Conservation (phyloP, 2,113 vertebrate genomes). For the Sorex araneus region DNA sequence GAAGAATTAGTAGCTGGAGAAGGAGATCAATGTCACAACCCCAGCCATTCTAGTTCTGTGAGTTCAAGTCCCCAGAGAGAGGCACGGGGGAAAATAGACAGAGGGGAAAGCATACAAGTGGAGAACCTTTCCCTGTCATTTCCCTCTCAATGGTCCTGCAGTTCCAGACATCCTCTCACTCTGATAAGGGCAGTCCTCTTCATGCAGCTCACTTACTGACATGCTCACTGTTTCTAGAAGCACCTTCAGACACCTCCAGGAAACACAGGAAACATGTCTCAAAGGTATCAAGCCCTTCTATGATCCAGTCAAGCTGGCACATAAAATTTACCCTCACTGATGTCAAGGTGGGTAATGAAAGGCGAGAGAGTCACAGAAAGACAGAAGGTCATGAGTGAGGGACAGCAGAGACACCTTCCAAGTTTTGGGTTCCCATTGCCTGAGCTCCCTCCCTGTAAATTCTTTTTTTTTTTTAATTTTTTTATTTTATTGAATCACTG, state of each 20-base stretch:
- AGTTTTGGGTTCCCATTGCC: background rate
- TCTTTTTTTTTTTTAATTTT: too few species aligned
- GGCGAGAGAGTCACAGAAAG: background rate
- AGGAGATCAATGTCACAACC: background rate
- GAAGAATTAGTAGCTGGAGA: background rate
- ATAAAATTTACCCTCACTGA: background rate
- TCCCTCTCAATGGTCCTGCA: too few species aligned
- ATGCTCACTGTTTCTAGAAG: background rate
- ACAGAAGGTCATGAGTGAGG: background rate
- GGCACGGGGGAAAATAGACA: background rate
- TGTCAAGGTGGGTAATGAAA: conserved; percentile 14
- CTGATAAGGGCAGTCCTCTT: background rate
- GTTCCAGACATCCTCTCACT: too few species aligned
- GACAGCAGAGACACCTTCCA: background rate
- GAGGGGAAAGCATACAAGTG: background rate
- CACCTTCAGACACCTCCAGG: background rate
- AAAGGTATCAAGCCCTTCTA: background rate
- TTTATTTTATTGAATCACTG: too few species aligned
- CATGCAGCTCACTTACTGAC: background rate
- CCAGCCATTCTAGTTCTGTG: background rate
- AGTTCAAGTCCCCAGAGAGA: background rate
- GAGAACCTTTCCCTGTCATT: too few species aligned
- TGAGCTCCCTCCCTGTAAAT: background rate
- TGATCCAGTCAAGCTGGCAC: background rate
- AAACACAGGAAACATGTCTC: background rate